Evolutionary conservation across 2,888 invertebrate genomes (phyloP).

Genomic region (Cheilosia grossa): DNA sequence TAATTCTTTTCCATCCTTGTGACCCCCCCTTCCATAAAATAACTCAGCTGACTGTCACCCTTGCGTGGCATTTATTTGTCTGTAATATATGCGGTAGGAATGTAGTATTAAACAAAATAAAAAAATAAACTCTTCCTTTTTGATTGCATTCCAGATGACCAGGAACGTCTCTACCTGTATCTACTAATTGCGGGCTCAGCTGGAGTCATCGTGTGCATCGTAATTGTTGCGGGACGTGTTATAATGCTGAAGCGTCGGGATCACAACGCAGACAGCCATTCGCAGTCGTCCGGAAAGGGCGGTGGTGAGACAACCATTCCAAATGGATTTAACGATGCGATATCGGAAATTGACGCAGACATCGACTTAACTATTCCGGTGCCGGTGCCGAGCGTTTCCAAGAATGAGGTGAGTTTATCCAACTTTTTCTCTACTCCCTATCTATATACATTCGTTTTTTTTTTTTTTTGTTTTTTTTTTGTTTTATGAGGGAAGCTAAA

Average conservation of each 20-base stretch:
- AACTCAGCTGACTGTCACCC: slow-evolving; percentile 41
- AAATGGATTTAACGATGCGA: slow-evolving; percentile 92
- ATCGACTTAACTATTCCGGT: slow-evolving; percentile 87
- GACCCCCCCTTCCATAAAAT: slow-evolving; percentile 19
- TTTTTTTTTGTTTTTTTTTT: slow-evolving; percentile 10
- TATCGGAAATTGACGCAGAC: slow-evolving; percentile 92
- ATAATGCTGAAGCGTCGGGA: slow-evolving; percentile 87
- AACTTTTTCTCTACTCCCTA: not conserved
- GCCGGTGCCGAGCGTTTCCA: slow-evolving; percentile 84
- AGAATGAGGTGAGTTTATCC: slow-evolving; percentile 81
- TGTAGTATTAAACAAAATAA: not conserved
- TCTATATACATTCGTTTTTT: not conserved
- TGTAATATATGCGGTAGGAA: slow-evolving; percentile 8
- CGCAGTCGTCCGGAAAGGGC: slow-evolving; percentile 85
- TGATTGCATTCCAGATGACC: slow-evolving; percentile 79
- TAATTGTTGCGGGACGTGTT: slow-evolving; percentile 88
- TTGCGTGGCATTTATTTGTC: slow-evolving; percentile 20
- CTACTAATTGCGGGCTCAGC: slow-evolving; percentile 89
- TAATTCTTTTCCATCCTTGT: slow-evolving; percentile 29
- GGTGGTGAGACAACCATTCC: slow-evolving; percentile 88
- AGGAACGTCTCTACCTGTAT: slow-evolving; percentile 90
- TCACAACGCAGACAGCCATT: slow-evolving; percentile 83
- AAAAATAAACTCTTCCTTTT: slow-evolving; percentile 41
- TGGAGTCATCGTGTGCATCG: slow-evolving; percentile 88
- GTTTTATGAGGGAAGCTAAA: slow-evolving; percentile 8